phyloP scores from a whole-genome alignment of 2,797 vertebrate species.

The Sebastes taczanowskii region DNA sequence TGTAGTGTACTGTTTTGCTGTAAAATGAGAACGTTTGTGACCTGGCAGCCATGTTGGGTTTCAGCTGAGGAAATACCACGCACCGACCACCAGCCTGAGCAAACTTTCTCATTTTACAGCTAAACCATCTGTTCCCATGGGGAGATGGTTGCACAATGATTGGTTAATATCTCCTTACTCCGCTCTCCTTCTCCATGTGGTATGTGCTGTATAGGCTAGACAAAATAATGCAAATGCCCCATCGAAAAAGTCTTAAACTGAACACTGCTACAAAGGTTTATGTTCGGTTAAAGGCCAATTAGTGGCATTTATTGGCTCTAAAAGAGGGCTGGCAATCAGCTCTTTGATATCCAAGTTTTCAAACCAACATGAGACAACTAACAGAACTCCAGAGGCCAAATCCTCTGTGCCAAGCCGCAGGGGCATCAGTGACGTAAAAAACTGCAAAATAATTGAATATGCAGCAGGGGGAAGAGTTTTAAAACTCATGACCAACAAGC shows the following conservation, averaged over 20 bases:
- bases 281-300: slow-evolving; percentile 10
- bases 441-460: neutral
- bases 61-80: too few relatives aligned
- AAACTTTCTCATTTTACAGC: too few relatives aligned
- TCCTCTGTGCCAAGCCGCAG: slow-evolving; percentile 2
- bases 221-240: neutral
- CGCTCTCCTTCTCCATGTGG: neutral
- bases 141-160: too few relatives aligned
- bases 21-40: too few relatives aligned
- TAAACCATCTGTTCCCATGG: too few relatives aligned
- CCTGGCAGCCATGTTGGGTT: too few relatives aligned
- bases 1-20: too few relatives aligned
- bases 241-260: neutral
- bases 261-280: neutral
- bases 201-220: neutral
- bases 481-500: neutral
- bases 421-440: neutral
- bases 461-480: neutral
- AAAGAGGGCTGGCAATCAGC: slow-evolving; percentile 4
- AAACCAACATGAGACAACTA: slow-evolving; percentile 9
- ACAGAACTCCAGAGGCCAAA: slow-evolving; percentile 3
- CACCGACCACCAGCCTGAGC: too few relatives aligned
- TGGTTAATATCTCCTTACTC: neutral
- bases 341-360: slow-evolving; percentile 5
- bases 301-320: slow-evolving; percentile 8